Base-by-base conservation (phyloP, 37 sponge, comb jelly and placozoan species). In the Haliclona indistincta region DNA sequence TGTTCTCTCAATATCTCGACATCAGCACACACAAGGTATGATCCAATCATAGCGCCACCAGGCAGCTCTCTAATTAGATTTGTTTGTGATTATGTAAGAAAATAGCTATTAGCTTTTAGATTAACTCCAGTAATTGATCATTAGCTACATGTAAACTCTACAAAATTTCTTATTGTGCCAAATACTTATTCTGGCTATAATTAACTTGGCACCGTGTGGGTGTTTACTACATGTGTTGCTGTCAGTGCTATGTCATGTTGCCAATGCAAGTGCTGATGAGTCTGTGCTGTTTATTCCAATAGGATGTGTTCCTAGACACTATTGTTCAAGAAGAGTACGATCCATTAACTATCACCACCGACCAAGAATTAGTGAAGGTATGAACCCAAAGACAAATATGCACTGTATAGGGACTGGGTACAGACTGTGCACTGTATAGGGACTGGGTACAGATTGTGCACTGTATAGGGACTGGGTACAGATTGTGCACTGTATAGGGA, bases 281-380 rank as follows among this genome's bases (percentile, higher is more conserved):
- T 47, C 10, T 47, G 51, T 47, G 13, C 15, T 10, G 8, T 8
- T 61, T 8, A 20, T 61, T 8, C 5, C 2, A 30, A 32, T 51
- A 74, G 68, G 38, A 49, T 20, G 83, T 88, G 0, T 88, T 88
- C 44, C 72, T 88, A 68, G 88, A 88, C 53, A 88, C 88, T 30
- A 62, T 88, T n/a, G 73, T 33, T 20, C 13, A 36, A 35, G 40
- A 70, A 0, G 83, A 77, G 15, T 88, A 81, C 72, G 38, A 81
- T n/a, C 78, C 83, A 4, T 40, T 70, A 35, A 3, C 30, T 2
- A 43, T 70, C 23, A n/a, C 70, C 13, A 34, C 20, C 38, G 38
- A 3, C 17, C 10, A 38, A 32, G 38, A 17, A 28, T 4, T 32
- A 23, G 3, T 35, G 3, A 35, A 58, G 60, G 60, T 58, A 58